Evolutionary conservation across 1,140 invertebrate genomes (phyloP).

Genomic region (Conus betulinus): DNA sequence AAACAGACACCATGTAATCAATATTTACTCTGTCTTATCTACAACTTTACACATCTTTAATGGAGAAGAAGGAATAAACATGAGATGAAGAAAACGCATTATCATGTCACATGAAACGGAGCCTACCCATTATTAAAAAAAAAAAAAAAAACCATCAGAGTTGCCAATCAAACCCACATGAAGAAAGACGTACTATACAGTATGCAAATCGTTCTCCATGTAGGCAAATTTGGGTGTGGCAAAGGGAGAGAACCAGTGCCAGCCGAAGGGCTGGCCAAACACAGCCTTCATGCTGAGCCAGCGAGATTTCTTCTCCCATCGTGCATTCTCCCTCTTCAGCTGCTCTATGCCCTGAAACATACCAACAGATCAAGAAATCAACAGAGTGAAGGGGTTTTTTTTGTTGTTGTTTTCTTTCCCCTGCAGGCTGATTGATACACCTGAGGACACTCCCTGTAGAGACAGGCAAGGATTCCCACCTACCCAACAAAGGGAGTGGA

Average conservation of each 20-base stretch:
- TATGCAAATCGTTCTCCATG: conserved; percentile 35
- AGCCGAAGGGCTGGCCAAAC: conserved; percentile 91
- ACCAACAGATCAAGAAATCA: neutral
- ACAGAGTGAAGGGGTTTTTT: neutral
- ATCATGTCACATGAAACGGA: too few relatives aligned
- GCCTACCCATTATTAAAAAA: neutral
- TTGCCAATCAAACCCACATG: neutral
- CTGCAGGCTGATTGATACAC: neutral
- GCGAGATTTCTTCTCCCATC: conserved; percentile 92
- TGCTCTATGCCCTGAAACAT: conserved; percentile 90
- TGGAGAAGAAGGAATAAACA: neutral
- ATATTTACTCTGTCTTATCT: neutral
- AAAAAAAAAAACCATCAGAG: neutral
- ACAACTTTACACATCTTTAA: neutral
- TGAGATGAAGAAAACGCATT: neutral
- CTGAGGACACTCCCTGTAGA: too few relatives aligned
- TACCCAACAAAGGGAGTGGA: too few relatives aligned
- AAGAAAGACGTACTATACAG: conserved; percentile 3
- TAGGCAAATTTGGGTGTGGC: conserved; percentile 55
- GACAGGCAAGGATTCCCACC: too few relatives aligned
- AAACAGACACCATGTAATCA: neutral
- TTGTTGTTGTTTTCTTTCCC: neutral
- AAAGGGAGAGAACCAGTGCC: conserved; percentile 97
- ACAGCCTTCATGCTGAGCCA: conserved; percentile 97
- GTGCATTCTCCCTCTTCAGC: conserved; percentile 93